phyloP scores from a whole-genome alignment of 1,140 invertebrate genomes.

The Octopus bimaculoides region DNA sequence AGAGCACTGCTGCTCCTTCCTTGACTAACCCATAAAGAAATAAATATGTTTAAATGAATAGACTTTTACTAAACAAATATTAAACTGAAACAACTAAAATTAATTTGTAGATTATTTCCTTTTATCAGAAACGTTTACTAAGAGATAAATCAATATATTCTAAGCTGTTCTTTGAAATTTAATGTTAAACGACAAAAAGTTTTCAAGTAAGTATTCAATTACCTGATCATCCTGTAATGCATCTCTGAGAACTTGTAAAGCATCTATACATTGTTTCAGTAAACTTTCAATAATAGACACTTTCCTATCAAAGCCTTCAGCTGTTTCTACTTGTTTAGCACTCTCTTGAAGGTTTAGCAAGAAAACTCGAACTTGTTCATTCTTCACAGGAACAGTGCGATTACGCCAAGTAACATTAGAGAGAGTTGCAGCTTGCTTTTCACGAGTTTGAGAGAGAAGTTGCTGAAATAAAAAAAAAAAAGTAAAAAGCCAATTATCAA shows the following conservation, averaged over 20 bases:
- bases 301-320: constrained; percentile 58
- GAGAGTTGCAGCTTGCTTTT: constrained; percentile 70
- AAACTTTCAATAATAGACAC: constrained; percentile 77
- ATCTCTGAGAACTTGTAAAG: constrained; percentile 79
- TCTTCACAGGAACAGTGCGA: constrained; percentile 73
- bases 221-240: constrained; percentile 76
- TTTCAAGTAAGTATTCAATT: constrained; percentile 11
- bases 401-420: constrained; percentile 88
- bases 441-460: constrained; percentile 83
- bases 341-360: constrained; percentile 78
- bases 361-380: constrained; percentile 76
- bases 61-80: too few relatives aligned
- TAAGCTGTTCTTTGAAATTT: too few relatives aligned
- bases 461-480: constrained; percentile 54
- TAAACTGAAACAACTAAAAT: too few relatives aligned
- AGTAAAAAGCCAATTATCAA: not conserved
- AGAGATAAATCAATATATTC: too few relatives aligned
- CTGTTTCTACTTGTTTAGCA: constrained; percentile 69
- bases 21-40: too few relatives aligned
- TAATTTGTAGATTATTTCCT: too few relatives aligned
- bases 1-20: too few relatives aligned
- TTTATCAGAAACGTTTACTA: too few relatives aligned
- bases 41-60: too few relatives aligned
- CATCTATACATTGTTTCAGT: constrained; percentile 93
- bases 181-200: too few relatives aligned